Evolutionary conservation across 2,113 vertebrate species (phyloP), one percentile per base, ranked within the genome.

Genomic region (Polypterus senegalus): DNA sequence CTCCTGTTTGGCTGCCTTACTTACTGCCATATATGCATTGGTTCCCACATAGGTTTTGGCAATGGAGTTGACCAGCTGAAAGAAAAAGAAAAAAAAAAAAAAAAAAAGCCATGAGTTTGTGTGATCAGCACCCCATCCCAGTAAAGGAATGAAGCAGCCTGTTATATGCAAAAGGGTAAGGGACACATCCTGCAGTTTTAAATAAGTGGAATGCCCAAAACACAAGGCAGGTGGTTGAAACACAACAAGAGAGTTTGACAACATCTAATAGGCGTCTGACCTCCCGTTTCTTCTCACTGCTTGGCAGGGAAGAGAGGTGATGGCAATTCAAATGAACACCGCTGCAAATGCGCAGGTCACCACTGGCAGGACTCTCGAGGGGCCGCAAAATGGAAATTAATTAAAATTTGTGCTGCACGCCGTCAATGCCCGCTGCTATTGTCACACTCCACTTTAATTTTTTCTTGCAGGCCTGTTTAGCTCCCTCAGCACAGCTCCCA

Each of bases 31-130:
- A 49, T 99, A 98, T 63, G 91, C 96, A 65, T 98, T 99, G 68
- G 96, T 99, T 87, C 96, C 96, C 43, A 99, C 96, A 57, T 99
- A 99, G 11, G 96, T 99, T 88, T 97, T 99, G 74, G 96, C 96
- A 63, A 99, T 98, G 63, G 96, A 99, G 87, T 98, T 99, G 82
- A 99, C 96, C 86, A 99, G 79, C 96, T 99, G 89, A 27, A 27
- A 27, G 27, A 27, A 27, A 85, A 83, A 75, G 65, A 85, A 85
- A 88, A 77, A 2, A 61, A 51, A 44, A 63, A 70, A 5, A 62
- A 1, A 9, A 47, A 60, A 53, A 3, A 58, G 6, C 6, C 4
- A 27, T 27, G 27, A 27, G 27, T 27, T 27, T 27, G 27, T 27
- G 27, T 27, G 27, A 27, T 27, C 27, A 27, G 27, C 27, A 27